These are phyloP conservation scores for Tryphoninae sp. DNA, from an alignment of 2,888 invertebrate species.

Conservation along the genomic window DNA sequence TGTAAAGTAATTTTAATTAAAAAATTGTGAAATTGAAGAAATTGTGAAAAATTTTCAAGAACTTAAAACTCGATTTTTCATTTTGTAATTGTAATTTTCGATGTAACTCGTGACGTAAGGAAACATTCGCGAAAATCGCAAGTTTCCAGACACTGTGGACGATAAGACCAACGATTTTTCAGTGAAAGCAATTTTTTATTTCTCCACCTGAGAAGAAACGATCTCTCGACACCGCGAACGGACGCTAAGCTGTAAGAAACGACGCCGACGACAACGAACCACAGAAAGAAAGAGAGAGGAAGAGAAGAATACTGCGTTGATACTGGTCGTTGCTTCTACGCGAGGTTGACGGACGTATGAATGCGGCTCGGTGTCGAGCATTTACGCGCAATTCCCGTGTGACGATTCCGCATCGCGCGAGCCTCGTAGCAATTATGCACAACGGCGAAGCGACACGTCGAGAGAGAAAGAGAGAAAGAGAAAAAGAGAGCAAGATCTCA, in stretches of 20 bases:
- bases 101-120: too few species aligned
- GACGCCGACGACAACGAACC: constrained; percentile 40
- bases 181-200: background rate
- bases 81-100: too few species aligned
- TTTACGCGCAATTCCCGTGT: constrained; percentile 69
- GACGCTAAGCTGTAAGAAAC: background rate
- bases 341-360: constrained; percentile 73
- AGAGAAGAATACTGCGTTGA: too few species aligned
- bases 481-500: background rate
- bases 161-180: background rate
- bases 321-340: background rate
- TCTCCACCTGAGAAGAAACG: background rate
- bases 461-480: background rate
- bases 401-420: constrained; percentile 64
- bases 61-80: too few species aligned
- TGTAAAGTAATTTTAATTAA: too few species aligned
- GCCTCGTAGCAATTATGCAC: constrained; percentile 72
- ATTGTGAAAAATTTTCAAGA: too few species aligned
- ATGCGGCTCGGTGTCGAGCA: constrained; percentile 66
- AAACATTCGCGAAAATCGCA: too few species aligned
- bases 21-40: too few species aligned
- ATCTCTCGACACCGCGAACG: background rate
- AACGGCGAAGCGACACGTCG: constrained; percentile 63
- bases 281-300: background rate
- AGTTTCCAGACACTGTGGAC: too few species aligned